Evolutionary conservation across 1,140 invertebrate genomes (phyloP).

Genomic region (Camponotus pennsylvanicus): DNA sequence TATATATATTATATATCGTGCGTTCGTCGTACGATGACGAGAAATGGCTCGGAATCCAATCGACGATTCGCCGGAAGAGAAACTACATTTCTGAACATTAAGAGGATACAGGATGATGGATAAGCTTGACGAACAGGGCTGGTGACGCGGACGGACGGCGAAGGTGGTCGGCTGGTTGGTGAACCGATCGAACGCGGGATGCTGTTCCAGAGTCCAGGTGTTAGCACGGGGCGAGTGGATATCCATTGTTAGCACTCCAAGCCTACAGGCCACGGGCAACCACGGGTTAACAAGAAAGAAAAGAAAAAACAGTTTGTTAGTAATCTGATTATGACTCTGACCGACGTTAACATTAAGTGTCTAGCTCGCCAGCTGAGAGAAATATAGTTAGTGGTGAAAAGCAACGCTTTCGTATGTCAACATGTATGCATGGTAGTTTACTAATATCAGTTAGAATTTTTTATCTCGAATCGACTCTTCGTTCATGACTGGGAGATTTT

Average conservation of each 20-base stretch:
- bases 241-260: constrained; percentile 90
- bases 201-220: constrained; percentile 86
- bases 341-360: constrained; percentile 79
- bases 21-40: constrained; percentile 13
- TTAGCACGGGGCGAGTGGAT: constrained; percentile 87
- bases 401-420: constrained; percentile 77
- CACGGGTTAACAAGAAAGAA: constrained; percentile 88
- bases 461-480: neutral
- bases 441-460: neutral
- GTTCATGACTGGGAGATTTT: neutral
- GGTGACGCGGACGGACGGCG: constrained; percentile 84
- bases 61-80: constrained; percentile 21
- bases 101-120: constrained; percentile 79
- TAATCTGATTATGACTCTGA: constrained; percentile 85
- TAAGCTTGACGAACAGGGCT: constrained; percentile 85
- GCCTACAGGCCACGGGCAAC: constrained; percentile 89
- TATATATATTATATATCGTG: neutral
- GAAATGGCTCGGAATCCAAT: constrained; percentile 24
- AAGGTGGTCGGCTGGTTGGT: constrained; percentile 84
- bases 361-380: constrained; percentile 82
- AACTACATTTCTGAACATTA: constrained; percentile 64
- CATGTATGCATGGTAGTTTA: too few species aligned
- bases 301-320: constrained; percentile 89
- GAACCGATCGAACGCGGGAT: constrained; percentile 85
- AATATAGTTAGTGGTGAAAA: constrained; percentile 83